Conservation (phyloP, 2,113 vertebrate species). For the Menidia beryllina region DNA sequence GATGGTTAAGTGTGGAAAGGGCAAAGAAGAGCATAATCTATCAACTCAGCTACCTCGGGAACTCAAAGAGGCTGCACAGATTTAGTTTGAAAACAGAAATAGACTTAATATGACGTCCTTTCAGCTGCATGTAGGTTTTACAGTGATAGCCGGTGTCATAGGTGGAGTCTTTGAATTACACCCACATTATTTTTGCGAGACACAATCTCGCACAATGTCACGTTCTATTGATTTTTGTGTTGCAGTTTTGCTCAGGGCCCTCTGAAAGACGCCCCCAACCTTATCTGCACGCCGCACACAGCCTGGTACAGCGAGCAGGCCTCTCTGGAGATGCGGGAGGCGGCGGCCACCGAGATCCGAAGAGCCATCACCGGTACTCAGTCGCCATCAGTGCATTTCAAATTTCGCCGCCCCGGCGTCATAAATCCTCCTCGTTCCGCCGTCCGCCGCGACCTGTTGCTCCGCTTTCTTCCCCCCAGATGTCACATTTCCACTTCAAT, state of each 20-base stretch:
- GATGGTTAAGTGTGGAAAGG: slow-evolving; percentile 7
- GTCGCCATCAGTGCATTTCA: background rate
- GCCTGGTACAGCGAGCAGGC: slow-evolving; percentile 99
- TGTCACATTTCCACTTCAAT: slow-evolving; percentile 63
- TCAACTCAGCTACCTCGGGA: background rate
- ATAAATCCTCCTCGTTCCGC: background rate
- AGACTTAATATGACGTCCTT: no score
- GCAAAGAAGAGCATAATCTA: background rate
- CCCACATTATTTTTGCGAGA: no score
- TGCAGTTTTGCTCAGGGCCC: slow-evolving; percentile 94
- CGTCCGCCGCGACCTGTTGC: slow-evolving; percentile 15
- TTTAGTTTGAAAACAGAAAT: no score
- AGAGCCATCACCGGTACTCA: slow-evolving; percentile 93
- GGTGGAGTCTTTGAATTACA: no score
- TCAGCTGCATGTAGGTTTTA: no score
- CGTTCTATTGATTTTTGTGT: slow-evolving; percentile 2
- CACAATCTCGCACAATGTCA: background rate
- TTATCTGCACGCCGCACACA: slow-evolving; percentile 97
- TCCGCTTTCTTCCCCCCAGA: slow-evolving; percentile 37
- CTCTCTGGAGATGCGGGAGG: slow-evolving; percentile 97
- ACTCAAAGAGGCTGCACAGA: background rate
- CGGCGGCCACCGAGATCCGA: slow-evolving; percentile 95
- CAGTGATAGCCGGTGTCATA: no score
- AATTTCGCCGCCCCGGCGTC: background rate
- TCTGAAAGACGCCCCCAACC: slow-evolving; percentile 94